Evolutionary conservation across 1,140 invertebrate species (phyloP).

Genomic region (Parapsyche elsis): DNA sequence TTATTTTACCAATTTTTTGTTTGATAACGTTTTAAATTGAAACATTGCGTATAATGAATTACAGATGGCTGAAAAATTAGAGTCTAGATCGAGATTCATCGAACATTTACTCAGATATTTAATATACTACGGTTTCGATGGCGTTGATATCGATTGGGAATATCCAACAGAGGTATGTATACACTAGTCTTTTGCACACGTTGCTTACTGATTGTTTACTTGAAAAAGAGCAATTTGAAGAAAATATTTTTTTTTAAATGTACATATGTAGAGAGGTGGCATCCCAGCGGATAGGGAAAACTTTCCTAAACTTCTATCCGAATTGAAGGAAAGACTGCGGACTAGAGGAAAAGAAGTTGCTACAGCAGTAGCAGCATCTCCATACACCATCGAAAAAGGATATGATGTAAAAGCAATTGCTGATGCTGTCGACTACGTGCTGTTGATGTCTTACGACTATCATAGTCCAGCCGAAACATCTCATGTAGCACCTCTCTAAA

Average conservation of each 20-base stretch:
- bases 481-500: slow-evolving; percentile 63
- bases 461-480: slow-evolving; percentile 68
- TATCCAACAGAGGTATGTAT: slow-evolving; percentile 67
- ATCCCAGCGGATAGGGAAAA: slow-evolving; percentile 63
- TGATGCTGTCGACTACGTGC: slow-evolving; percentile 66
- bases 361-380: slow-evolving; percentile 67
- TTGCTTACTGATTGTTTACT: too few species aligned
- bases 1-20: too few species aligned
- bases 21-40: too few species aligned
- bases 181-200: too few species aligned
- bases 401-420: slow-evolving; percentile 70
- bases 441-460: slow-evolving; percentile 62
- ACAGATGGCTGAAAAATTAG: slow-evolving; percentile 62
- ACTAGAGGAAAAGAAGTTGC: slow-evolving; percentile 62
- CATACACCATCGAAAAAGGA: slow-evolving; percentile 62
- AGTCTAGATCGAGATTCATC: slow-evolving; percentile 64
- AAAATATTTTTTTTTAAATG: background rate
- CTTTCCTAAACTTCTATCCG: slow-evolving; percentile 65
- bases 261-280: slow-evolving; percentile 66
- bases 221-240: too few species aligned
- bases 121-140: slow-evolving; percentile 70
- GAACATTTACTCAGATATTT: slow-evolving; percentile 67
- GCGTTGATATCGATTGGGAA: slow-evolving; percentile 77
- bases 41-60: too few species aligned
- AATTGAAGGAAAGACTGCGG: slow-evolving; percentile 66